Conservation (phyloP, 2,888 invertebrate species). For the Gonocerus acuteangulatus region DNA sequence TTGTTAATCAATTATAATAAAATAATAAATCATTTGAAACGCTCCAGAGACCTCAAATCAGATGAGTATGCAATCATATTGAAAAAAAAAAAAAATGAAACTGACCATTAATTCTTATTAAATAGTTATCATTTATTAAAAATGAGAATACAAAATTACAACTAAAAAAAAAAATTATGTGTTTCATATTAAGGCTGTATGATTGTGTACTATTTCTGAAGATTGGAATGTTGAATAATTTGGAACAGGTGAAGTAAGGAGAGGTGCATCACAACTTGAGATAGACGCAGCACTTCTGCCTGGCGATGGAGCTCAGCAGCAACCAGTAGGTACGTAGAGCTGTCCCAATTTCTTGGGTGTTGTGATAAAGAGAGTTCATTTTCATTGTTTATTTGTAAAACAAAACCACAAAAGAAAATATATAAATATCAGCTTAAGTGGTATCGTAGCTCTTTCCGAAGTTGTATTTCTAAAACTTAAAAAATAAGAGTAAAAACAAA, state of each 20-base stretch:
- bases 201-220: constrained; percentile 16
- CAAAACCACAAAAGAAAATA: too few relatives aligned
- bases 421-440: too few relatives aligned
- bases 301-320: constrained; percentile 16
- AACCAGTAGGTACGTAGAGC: constrained; percentile 30
- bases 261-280: constrained; percentile 16
- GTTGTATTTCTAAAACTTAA: too few relatives aligned
- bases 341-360: too few relatives aligned
- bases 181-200: constrained; percentile 1
- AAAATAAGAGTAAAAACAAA: too few relatives aligned
- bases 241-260: constrained; percentile 32
- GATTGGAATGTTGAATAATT: constrained; percentile 15
- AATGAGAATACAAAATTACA: too few relatives aligned
- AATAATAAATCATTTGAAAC: background rate
- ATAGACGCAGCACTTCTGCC: constrained; percentile 18
- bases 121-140: too few relatives aligned
- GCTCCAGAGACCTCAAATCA: constrained; percentile 18
- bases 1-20: too few relatives aligned
- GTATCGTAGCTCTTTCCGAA: too few relatives aligned
- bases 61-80: constrained; percentile 10
- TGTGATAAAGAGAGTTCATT: too few relatives aligned
- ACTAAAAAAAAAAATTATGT: background rate
- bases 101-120: too few relatives aligned
- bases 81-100: background rate
- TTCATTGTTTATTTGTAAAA: too few relatives aligned